Base-by-base conservation (phyloP, 2,113 vertebrate genomes). In the Uropsilus gracilis region DNA sequence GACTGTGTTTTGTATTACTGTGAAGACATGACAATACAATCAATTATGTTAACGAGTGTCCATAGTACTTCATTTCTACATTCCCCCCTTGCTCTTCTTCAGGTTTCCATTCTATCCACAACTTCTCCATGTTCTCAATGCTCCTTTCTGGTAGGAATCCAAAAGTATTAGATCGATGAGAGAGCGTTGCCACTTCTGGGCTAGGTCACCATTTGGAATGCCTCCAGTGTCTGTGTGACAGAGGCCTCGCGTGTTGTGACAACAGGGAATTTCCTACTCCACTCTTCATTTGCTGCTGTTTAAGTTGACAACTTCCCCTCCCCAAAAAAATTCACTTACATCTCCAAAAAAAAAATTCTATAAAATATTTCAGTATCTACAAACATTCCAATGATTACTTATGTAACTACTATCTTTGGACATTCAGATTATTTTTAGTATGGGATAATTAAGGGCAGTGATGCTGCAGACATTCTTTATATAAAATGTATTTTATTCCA, bases 1-100 rank as follows among this genome's bases (percentile, higher is more conserved):
- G 97, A 98, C 98, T 97, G 98, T 98, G 98, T 98, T 98, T 98
- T 98, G 97, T 98, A 98, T 98, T 98, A 97, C 98, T 97, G 98
- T 98, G 97, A 98, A 98, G 97, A 98, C 96, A 97, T 91, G 97
- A 98, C 98, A 96, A 96, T 96, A 96, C 98, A 98, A 97, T 97
- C 97, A 97, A 98, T 97, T 97, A 95, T 98, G 98, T 97, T 97
- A 92, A 97, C 98, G 95, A 94, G 97, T 98, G 95, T 98, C 96
- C 93, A 94, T 95, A 90, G 97, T 97, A 97, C 94, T 96, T 95
- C 90, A 97, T 98, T 97, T 97, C 96, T 97, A 96, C 98, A 96
- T 98, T 97, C 98, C 98, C 92, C 86, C 94, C 53, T 86, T 59
- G 64, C 95, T 97, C 93, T 68, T 92, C 95, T 96, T 86, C 90